Percentiles rank a stretch among this genome's conserved stretches.
These are phyloP conservation scores for Stercorarius parasiticus DNA, from an alignment of 2,113 vertebrate genomes.

Conservation along the genomic window DNA sequence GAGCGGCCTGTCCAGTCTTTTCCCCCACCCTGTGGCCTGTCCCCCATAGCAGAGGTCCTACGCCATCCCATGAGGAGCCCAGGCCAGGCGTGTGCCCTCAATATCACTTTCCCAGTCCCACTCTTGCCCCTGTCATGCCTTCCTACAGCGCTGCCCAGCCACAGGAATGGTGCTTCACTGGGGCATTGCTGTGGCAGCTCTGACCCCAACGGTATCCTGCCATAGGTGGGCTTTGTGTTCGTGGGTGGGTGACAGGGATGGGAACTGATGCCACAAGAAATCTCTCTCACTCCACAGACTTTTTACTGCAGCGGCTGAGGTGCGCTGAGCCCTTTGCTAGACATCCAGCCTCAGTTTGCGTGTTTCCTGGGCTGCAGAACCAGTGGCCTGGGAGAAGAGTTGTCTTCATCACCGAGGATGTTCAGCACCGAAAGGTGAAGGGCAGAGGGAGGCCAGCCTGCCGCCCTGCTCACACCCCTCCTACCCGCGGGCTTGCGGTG, in stretches of 20 bases:
- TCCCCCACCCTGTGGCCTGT: not conserved
- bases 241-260: not conserved
- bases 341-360: not conserved
- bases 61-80: not conserved
- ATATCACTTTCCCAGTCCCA: not conserved
- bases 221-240: not conserved
- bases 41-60: not conserved
- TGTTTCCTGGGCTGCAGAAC: not conserved
- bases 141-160: not conserved
- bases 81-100: not conserved
- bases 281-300: not conserved
- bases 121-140: not conserved
- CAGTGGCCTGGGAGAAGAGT: not conserved
- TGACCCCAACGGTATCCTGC: constrained; percentile 32
- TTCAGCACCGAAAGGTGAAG: not conserved
- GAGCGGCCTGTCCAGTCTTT: not conserved
- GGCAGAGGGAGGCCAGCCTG: not conserved
- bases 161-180: fast-evolving
- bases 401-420: not conserved
- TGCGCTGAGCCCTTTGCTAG: not conserved
- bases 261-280: not conserved
- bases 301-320: not conserved
- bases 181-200: not conserved
- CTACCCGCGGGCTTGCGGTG: fast-evolving
- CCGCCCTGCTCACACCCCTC: not conserved